Base-by-base conservation (phyloP, 2,888 invertebrate genomes). In the Catocala fraxini region DNA sequence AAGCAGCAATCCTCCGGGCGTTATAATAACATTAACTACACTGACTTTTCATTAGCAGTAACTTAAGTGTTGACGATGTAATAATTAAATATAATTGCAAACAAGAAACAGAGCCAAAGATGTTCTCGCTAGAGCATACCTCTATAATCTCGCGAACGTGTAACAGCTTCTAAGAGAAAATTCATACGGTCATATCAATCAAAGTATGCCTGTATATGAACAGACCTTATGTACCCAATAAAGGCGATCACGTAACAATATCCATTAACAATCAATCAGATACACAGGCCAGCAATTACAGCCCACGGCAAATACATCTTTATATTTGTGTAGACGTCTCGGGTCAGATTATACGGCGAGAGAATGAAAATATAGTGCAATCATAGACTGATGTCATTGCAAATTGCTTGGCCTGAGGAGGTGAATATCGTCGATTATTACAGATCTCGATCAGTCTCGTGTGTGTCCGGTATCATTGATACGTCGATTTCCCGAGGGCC, bases 11-110 rank as follows among this genome's bases (percentile, higher is more conserved):
- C 84, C 87, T 82, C 63, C 65, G 63, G 86, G 87, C 84, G 65
- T 73, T 75, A 75, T 84, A 86, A 86, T 84, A 86, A 86, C 83
- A 87, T 86, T 85, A 87, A 88, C 77, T 77, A 85, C 75, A 83
- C 80, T 73, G 85, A 85, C 81, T 86, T 92, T 90, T 88, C 89
- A 90, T 90, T 91, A 89, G 88, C 89, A 91, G 84, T 90, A 90
- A 91, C 87, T 90, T 90, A 86, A 80, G 79, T 81, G 71, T 70
- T 75, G 74, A 77, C 81, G 84, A 83, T 80, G 77, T 68, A 75
- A 76, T 81, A 81, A 65, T 73, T 76, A 78, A 79, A 82, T 71
- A 79, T 81, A 76, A 84, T 82, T 81, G 71, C 70, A 61, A 73
- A 74, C 69, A 68, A 73, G 69, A 77, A 74, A 70, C 68, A 73